phyloP scores from a whole-genome alignment of 2,797 vertebrate genomes.

The Rhincodon typus region DNA sequence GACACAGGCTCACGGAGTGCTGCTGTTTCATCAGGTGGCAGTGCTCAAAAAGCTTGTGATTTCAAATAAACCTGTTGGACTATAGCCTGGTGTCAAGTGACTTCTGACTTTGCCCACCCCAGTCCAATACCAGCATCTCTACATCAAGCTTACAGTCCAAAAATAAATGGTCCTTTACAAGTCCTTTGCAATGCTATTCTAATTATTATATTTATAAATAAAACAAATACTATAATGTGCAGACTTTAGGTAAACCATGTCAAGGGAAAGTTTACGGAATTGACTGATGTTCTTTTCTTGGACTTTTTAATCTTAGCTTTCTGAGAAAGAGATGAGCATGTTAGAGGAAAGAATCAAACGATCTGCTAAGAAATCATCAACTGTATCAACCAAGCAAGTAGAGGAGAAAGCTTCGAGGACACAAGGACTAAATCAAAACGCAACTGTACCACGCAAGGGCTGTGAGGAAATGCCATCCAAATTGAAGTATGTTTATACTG shows the following conservation, averaged over 20 bases:
- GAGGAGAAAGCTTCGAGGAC: conserved; percentile 72
- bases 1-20: too few species aligned
- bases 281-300: not conserved
- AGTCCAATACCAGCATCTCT: too few species aligned
- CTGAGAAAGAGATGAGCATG: conserved; percentile 99
- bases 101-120: too few species aligned
- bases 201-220: not conserved
- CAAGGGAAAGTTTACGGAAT: not conserved
- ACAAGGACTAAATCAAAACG: conserved; percentile 63
- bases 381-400: conserved; percentile 66
- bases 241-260: too few species aligned
- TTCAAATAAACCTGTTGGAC: too few species aligned
- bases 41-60: too few species aligned
- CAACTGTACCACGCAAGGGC: conserved; percentile 75
- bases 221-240: not conserved
- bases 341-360: conserved; percentile 92
- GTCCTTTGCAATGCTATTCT: not conserved
- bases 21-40: too few species aligned
- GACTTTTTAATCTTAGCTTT: conserved; percentile 62
- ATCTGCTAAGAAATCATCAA: conserved; percentile 80
- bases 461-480: conserved; percentile 88
- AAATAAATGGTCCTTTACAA: too few species aligned
- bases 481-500: conserved; percentile 73
- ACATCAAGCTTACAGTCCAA: too few species aligned
- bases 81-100: too few species aligned